phyloP scores from a whole-genome alignment of 2,113 vertebrate species.

The Clarias gariepinus region DNA sequence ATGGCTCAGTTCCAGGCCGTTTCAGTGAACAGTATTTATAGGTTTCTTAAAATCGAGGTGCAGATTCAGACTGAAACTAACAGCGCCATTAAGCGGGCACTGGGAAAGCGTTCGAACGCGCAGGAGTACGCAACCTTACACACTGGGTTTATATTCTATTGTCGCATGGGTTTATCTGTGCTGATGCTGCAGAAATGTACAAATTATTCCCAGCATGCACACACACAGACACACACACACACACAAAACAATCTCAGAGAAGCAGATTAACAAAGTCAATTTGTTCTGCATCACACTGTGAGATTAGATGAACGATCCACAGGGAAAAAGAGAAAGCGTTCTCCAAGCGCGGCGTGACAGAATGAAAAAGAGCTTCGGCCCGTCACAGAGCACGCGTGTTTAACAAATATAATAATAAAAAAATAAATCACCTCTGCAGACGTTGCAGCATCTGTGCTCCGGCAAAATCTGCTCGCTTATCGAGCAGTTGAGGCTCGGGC shows the following conservation, averaged over 20 bases:
- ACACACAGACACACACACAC: not conserved
- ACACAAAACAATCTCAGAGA: conserved; percentile 52
- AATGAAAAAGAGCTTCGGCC: not conserved
- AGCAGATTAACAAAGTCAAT: conserved; percentile 61
- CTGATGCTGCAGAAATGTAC: conserved; percentile 3
- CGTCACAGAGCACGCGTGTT: not conserved
- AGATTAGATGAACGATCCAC: conserved; percentile 43
- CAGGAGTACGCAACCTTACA: not conserved
- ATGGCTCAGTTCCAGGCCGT: not conserved
- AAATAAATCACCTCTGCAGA: conserved; percentile 82
- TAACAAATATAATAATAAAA: not conserved
- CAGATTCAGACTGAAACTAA: not conserved
- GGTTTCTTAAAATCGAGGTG: not conserved
- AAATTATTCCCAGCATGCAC: conserved; percentile 14
- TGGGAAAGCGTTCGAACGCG: not conserved
- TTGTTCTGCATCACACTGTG: conserved; percentile 47
- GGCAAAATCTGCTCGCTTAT: conserved; percentile 82
- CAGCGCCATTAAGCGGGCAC: not conserved
- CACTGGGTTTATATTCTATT: not conserved
- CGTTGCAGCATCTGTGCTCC: conserved; percentile 90
- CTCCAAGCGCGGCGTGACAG: not conserved
- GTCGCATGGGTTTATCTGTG: not conserved
- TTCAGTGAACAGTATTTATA: not conserved
- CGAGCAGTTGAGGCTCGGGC: conserved; percentile 88
- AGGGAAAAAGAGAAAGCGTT: conserved; percentile 2